Base-by-base conservation (phyloP, 2,888 invertebrate species). In the Ferrisia virgata region DNA sequence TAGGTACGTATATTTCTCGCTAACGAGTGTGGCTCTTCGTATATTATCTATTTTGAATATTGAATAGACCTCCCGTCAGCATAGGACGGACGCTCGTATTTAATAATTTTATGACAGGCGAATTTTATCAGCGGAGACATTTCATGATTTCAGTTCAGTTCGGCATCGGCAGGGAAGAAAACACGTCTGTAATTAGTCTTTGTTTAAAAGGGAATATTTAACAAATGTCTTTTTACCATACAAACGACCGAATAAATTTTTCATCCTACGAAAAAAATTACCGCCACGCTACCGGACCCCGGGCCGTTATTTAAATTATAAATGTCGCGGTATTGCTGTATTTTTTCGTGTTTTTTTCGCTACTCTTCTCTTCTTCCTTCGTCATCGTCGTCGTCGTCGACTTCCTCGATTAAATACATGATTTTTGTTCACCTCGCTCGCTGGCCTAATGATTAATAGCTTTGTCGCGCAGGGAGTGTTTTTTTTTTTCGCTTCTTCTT, bases 61-160 rank as follows among this genome's bases (percentile, higher is more conserved):
- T 76, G 72, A 76, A 76, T 76, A 80, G 80, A 80, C 80, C 80
- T 80, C 80, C 80, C 80, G 80, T 80, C 80, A 80, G n/a, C 80
- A 47, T 80, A 47, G 33, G 28, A 47, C n/a, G n/a, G 53, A 43
- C 31, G 18, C 33, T 80, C 80, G 53, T 80, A 80, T 80, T 80
- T 80, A 80, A 80, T 80, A 80, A 22, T 80, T 80, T 80, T 80
- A 80, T 80, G 80, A 53, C 80, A 43, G 72, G 47, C 53, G 43
- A n/a, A 53, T 80, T 80, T 80, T 80, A 53, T 80, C 53, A 31
- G 18, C 53, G 43, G 80, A 47, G 80, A 80, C 80, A 80, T 80
- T 80, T 53, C 80, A n/a, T n/a, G n/a, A n/a, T n/a, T n/a, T n/a
- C n/a, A n/a, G n/a, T n/a, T n/a, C n/a, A n/a, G 40, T 53, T 53